Evolutionary conservation across 2,113 vertebrate species (phyloP).

Genomic region (Eolophus roseicapilla): DNA sequence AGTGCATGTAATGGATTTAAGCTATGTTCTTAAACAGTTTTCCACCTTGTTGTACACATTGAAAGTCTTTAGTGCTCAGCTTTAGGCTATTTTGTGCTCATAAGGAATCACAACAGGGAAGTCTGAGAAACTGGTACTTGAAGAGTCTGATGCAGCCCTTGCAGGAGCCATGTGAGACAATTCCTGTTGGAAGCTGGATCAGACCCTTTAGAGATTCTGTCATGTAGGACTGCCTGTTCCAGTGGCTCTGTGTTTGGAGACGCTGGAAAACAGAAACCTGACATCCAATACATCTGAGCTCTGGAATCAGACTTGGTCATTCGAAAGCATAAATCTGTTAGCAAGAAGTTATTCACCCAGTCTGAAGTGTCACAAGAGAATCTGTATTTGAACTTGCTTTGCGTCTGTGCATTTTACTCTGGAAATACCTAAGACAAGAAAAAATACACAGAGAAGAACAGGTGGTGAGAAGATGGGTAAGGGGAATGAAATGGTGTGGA

Average conservation of each 20-base stretch:
- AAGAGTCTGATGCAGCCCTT: not conserved
- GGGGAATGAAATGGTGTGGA: not conserved
- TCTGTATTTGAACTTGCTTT: not conserved
- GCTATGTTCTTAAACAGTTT: not conserved
- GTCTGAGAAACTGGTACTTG: not conserved
- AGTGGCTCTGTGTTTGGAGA: not conserved
- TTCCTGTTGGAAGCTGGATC: not conserved
- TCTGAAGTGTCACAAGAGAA: not conserved
- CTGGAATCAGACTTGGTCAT: not conserved
- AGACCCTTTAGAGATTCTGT: not conserved
- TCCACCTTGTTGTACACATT: not conserved
- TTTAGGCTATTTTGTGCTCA: not conserved
- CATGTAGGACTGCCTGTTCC: not conserved
- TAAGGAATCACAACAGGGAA: not conserved
- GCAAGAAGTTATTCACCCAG: not conserved
- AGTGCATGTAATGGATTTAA: not conserved
- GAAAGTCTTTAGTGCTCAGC: not conserved
- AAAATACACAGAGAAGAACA: not conserved
- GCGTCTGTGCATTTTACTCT: not conserved
- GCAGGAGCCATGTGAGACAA: not conserved
- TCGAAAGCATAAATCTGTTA: not conserved
- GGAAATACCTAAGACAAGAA: not conserved
- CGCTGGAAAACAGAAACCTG: not conserved
- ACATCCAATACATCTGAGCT: not conserved
- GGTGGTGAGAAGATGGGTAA: not conserved